Conservation (phyloP, 2,888 invertebrate species). For the Platypus cylindrus region DNA sequence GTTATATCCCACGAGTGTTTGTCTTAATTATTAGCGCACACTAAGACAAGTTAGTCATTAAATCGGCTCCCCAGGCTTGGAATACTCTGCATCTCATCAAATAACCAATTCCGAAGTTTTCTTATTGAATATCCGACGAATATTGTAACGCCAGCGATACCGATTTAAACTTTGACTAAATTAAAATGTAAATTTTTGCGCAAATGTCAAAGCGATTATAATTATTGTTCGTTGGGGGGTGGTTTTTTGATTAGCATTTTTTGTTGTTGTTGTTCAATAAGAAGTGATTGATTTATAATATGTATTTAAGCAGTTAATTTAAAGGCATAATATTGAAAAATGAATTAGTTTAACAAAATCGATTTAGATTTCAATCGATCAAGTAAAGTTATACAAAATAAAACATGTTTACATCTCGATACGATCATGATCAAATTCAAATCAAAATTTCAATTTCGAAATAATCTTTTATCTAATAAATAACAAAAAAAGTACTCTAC, state of each 20-base stretch:
- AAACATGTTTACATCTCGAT: too few species aligned
- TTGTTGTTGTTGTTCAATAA: too few species aligned
- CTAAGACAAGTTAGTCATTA: slow-evolving; percentile 37
- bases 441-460: too few species aligned
- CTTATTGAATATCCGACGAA: slow-evolving; percentile 16
- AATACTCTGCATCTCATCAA: slow-evolving; percentile 34
- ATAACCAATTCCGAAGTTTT: slow-evolving; percentile 30
- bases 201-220: too few species aligned
- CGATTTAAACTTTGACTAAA: slow-evolving; percentile 10
- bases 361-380: slow-evolving; percentile 1
- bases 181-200: too few species aligned
- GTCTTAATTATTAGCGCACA: slow-evolving; percentile 37
- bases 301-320: slow-evolving; percentile 21
- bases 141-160: slow-evolving; percentile 7
- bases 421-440: too few species aligned
- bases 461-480: too few species aligned
- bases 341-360: slow-evolving; percentile 4
- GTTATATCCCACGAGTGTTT: slow-evolving; percentile 35
- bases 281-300: too few species aligned
- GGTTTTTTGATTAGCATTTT: too few species aligned
- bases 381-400: too few species aligned
- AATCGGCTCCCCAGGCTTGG: slow-evolving; percentile 32
- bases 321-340: slow-evolving; percentile 15
- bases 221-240: too few species aligned
- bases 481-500: too few species aligned